phyloP scores from a whole-genome alignment of 35 echinoderm and acorn worm genomes.

The Chiridota heheva region DNA sequence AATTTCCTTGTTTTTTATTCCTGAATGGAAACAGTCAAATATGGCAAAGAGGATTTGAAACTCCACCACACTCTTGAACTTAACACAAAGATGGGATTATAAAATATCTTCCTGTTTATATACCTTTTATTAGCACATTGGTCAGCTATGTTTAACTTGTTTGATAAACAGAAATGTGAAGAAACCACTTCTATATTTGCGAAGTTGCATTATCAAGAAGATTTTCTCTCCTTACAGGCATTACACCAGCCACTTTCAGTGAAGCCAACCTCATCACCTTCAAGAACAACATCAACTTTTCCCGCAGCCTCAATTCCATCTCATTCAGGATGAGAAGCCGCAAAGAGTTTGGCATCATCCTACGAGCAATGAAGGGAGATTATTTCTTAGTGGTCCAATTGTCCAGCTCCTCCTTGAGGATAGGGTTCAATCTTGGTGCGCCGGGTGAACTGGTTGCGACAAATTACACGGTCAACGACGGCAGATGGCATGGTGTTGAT shows the following conservation, averaged over 20 bases:
- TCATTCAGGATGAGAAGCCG: constrained; percentile 44
- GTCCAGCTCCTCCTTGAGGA: background rate
- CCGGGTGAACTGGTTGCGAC: background rate
- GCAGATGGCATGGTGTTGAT: constrained; percentile 68
- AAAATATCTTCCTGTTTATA: no score
- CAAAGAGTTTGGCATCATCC: constrained; percentile 29
- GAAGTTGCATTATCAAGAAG: no score
- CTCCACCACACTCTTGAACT: no score
- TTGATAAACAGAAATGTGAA: no score
- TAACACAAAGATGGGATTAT: no score
- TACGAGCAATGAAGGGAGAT: constrained; percentile 34
- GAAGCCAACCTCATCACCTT: constrained; percentile 39
- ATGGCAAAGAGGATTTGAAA: no score
- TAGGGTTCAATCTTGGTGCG: constrained; percentile 32
- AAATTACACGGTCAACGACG: constrained; percentile 45
- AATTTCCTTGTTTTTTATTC: no score
- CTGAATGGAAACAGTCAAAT: no score
- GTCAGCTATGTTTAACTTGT: no score
- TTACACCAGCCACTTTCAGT: constrained; percentile 65
- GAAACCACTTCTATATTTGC: no score
- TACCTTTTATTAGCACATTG: no score
- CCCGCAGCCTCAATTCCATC: constrained; percentile 29
- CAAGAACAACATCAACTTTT: constrained; percentile 50
- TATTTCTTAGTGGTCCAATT: constrained; percentile 64
- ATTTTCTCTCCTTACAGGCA: constrained; percentile 32